Evolutionary conservation across 2,888 invertebrate species (phyloP), one percentile per base, ranked within the genome.

Genomic region (Amblyjoppa fuscipennis): DNA sequence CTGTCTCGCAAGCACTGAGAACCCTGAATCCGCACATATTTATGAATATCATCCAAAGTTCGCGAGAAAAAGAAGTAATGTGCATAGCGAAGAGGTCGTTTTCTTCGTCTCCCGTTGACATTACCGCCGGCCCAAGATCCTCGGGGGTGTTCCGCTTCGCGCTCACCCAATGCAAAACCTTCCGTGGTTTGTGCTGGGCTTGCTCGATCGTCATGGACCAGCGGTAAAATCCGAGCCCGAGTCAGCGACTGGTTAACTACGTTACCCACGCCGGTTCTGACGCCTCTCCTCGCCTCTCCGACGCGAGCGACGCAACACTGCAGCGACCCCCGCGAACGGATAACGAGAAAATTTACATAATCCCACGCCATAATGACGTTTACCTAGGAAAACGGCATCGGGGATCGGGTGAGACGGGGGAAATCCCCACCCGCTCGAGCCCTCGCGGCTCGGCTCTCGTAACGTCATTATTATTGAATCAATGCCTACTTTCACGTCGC

Each of bases 301-400:
- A 61, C 82, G 59, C 31, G 59, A 25, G 61, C 41, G 59, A 28
- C 66, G 81, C 83, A 75, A 78, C 74, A 41, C 59, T 25, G 25
- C 81, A 75, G 45, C 75, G 74, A 81, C 70, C 81, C 78, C 86
- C 73, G 75, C 83, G 70, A 83, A 84, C 80, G 84, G 86, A 88
- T 88, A 88, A 88, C 88, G 87, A 87, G 88, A 81, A 87, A 88
- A 87, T 88, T 88, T 88, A 84, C 88, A 88, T 88, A 88, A 88
- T 88, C 88, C 88, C 81, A 83, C 81, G 81, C 81, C 85, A 87
- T 88, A 85, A 87, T 88, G 87, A 87, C 87, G 84, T 88, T 88
- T 87, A 87, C 85, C 83, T 81, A 82, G 80, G 84, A 82, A 86
- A 86, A 84, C 80, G 79, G 59, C 71, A 82, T 53, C 74, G 53